Evolutionary conservation across 30 jellyfish, hydroid and myxozoan genomes (phyloP).

Genomic region (Cassiopea xamachana): DNA sequence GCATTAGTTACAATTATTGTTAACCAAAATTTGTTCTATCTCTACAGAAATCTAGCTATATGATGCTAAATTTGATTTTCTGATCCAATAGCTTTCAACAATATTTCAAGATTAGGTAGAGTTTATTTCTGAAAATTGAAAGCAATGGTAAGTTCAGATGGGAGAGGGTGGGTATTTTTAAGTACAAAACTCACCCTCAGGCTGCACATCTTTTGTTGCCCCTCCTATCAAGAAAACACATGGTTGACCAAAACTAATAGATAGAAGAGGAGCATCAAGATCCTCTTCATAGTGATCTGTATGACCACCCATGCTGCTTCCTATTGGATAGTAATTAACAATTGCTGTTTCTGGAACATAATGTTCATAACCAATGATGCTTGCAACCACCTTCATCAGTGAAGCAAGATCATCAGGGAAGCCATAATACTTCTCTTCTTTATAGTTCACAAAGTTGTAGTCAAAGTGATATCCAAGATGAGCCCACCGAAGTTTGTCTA

Average conservation of each 20-base stretch:
- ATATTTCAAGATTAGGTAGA: too few relatives aligned
- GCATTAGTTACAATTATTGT: too few relatives aligned
- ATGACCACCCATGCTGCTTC: constrained; percentile 99
- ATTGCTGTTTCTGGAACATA: constrained; percentile 95
- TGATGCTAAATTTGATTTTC: too few relatives aligned
- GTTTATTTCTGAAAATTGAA: too few relatives aligned
- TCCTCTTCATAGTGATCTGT: constrained; percentile 99
- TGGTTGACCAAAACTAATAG: constrained; percentile 95
- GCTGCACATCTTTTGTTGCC: constrained; percentile 80
- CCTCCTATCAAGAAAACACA: constrained; percentile 96
- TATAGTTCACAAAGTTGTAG: constrained; percentile 88
- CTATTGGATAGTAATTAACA: constrained; percentile 89
- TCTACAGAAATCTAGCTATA: too few relatives aligned
- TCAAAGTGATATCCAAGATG: constrained; percentile 99
- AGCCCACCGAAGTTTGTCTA: constrained; percentile 88
- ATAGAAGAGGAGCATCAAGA: constrained; percentile 86
- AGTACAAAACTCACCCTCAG: constrained; percentile 81
- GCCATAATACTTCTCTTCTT: constrained; percentile 91
- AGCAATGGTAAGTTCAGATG: too few relatives aligned
- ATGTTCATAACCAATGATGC: constrained; percentile 57
- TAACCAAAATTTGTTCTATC: too few relatives aligned
- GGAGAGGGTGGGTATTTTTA: too few relatives aligned
- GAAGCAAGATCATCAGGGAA: constrained; percentile 87
- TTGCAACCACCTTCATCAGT: constrained; percentile 78
- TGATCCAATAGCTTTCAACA: too few relatives aligned